These are phyloP conservation scores for Pristionchus pacificus DNA, from an alignment of 1,140 invertebrate genomes.

Conservation along the genomic window DNA sequence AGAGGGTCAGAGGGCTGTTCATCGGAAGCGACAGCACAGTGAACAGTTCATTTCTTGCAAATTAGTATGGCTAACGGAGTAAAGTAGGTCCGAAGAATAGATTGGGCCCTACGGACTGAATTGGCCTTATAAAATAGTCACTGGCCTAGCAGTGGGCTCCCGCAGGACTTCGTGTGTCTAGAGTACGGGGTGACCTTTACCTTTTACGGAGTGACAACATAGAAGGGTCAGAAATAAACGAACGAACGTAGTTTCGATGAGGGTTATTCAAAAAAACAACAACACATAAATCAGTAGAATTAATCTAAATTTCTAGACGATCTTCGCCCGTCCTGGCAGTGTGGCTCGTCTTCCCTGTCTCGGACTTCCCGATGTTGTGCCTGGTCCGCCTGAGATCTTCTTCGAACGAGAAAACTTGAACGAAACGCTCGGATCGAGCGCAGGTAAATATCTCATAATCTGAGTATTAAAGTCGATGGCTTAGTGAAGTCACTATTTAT, in stretches of 20 bases:
- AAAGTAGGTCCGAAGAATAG: too few species aligned
- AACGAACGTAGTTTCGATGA: background rate
- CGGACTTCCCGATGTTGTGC: conserved; percentile 39
- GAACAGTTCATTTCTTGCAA: too few species aligned
- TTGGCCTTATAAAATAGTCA: background rate
- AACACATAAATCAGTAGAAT: too few species aligned
- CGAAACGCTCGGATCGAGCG: conserved; percentile 15
- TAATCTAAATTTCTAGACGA: conserved; percentile 27
- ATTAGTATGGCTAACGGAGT: too few species aligned
- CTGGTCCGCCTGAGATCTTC: conserved; percentile 45
- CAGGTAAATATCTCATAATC: background rate
- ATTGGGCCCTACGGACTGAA: too few species aligned
- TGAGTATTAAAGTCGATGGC: background rate
- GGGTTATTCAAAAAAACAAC: background rate
- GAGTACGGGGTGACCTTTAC: too few species aligned
- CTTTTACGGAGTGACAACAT: background rate
- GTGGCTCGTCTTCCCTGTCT: conserved; percentile 32
- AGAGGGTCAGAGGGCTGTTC: background rate
- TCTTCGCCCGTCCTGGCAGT: conserved; percentile 21
- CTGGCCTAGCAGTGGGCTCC: background rate
- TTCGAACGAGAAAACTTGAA: conserved; percentile 47
- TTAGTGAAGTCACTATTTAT: too few species aligned
- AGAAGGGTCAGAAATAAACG: background rate
- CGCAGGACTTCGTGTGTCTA: background rate
- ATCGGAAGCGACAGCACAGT: too few species aligned